Conservation (phyloP, 2,888 invertebrate genomes). For the Ferdinandea cuprea region DNA sequence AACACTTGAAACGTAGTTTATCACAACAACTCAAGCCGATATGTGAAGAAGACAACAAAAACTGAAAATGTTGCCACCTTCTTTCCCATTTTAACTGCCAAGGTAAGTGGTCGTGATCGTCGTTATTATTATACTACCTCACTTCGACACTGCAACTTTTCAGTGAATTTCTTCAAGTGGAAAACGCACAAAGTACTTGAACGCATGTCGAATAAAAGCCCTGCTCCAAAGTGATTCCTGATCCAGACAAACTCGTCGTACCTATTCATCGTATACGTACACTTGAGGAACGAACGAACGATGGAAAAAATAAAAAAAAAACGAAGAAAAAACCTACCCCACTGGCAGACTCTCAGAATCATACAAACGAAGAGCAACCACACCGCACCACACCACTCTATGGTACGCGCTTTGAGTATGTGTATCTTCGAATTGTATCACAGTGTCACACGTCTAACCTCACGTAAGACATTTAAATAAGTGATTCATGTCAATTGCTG, state of each 20-base stretch:
- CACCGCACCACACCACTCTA: no score
- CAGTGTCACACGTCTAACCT: constrained; percentile 59
- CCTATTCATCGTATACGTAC: constrained; percentile 15
- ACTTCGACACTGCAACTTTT: background rate
- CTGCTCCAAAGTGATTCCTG: constrained; percentile 24
- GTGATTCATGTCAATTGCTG: constrained; percentile 69
- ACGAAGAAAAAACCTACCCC: constrained; percentile 45
- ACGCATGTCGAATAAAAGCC: background rate
- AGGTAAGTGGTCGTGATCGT: background rate
- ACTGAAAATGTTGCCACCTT: background rate
- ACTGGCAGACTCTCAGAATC: constrained; percentile 16
- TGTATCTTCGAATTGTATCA: constrained; percentile 48
- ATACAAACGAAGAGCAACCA: no score
- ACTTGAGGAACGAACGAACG: background rate
- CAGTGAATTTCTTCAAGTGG: no score
- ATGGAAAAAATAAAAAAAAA: no score
- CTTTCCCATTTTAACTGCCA: background rate
- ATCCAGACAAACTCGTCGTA: constrained; percentile 26
- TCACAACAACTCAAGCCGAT: no score
- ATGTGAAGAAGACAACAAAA: background rate
- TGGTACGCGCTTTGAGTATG: background rate
- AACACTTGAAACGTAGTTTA: no score
- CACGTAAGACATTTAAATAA: constrained; percentile 73
- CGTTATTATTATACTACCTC: background rate
- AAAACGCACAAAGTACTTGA: constrained; percentile 8